Base-by-base conservation (phyloP, 2,888 invertebrate genomes). In the Deilephila porcellus region DNA sequence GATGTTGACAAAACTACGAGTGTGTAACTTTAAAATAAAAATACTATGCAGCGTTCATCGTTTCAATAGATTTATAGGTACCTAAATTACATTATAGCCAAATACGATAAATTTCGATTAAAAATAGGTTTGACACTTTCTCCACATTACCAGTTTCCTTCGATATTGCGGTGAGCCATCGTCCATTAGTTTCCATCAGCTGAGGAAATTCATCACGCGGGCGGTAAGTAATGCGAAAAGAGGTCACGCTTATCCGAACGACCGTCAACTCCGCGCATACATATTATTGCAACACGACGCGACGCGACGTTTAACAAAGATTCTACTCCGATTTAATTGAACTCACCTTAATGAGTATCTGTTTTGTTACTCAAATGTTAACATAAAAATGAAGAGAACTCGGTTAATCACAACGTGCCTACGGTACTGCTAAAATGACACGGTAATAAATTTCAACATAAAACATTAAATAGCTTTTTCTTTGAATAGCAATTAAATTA, bases 281-380 rank as follows among this genome's bases (percentile, higher is more conserved):
- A 74, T 82, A 90, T 88, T 80, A 90, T 88, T 80, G 81, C 81
- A 71, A 76, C 78, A 76, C 85, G 86, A 88, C 85, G 81, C 81
- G 71, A 76, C 78, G 75, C 85, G 86, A 88, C 85, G 83, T 84
- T 90, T 87, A 85, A 81, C 32, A 62, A 53, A 45, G 45, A 60
- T 60, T 60, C 25, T 60, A 29, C 20, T 73, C 75, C 74, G 80
- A 75, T 78, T 83, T 88, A 89, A 90, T 87, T 86, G 86, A 85
- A 80, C 82, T 77, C 80, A 80, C 79, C 79, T 83, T 79, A 78
- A 77, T 76, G 75, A 75, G 81, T 83, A 82, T 84, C 78, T 76
- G 81, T 80, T 82, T 85, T 86, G 56, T 45, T 45, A 45, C 45
- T 14, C 11, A 3, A 14, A 1, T 45, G 11, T 11, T 45, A 45